Conservation (phyloP, 2,888 invertebrate species). For the Synanthedon vespiformis region DNA sequence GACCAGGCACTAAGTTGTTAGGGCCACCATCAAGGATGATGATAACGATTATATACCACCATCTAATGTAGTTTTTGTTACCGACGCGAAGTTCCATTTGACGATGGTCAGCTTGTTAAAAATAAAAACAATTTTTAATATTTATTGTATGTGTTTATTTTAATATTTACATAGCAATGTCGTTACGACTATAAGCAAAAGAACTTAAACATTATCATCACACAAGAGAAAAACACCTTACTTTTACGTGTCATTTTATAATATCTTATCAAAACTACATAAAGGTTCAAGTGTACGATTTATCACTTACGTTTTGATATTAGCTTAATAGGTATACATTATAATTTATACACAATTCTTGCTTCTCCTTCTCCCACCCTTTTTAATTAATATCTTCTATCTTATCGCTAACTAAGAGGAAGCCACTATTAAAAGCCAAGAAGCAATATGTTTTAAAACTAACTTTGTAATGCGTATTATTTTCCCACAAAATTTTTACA, state of each 20-base stretch:
- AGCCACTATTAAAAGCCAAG: slow-evolving; percentile 40
- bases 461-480: slow-evolving; percentile 65
- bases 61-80: no score
- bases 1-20: no score
- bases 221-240: slow-evolving; percentile 46
- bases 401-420: slow-evolving; percentile 33
- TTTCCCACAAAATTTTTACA: slow-evolving; percentile 19
- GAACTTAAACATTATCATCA: slow-evolving; percentile 42
- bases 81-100: no score
- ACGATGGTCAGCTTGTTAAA: neutral
- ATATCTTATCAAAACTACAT: neutral
- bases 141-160: slow-evolving; percentile 50
- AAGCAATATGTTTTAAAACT: slow-evolving; percentile 58
- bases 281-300: no score
- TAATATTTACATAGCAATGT: slow-evolving; percentile 46
- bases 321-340: no score
- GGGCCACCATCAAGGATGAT: no score
- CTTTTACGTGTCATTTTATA: slow-evolving; percentile 22
- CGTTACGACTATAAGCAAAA: slow-evolving; percentile 43
- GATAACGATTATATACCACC: no score
- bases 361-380: slow-evolving; percentile 18
- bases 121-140: neutral
- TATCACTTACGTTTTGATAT: no score
- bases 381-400: slow-evolving; percentile 16
- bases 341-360: no score